phyloP scores from a whole-genome alignment of 2,888 invertebrate species.

The Apantesis nais region DNA sequence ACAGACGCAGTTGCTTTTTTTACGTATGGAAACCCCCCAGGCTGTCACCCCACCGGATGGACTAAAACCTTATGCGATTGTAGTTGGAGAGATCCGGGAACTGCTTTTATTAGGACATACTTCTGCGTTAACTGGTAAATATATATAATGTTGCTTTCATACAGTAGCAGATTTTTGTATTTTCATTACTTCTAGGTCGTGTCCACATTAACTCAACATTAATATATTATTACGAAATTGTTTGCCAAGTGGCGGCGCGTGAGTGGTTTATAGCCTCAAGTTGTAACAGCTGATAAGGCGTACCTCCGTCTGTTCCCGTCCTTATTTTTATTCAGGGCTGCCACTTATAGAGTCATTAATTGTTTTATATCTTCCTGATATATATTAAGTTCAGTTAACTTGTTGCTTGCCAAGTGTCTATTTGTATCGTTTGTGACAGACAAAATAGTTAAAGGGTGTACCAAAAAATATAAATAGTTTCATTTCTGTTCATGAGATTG shows the following conservation, averaged over 20 bases:
- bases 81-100: too few relatives aligned
- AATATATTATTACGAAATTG: conserved; percentile 64
- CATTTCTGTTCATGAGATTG: too few relatives aligned
- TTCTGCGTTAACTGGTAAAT: not conserved
- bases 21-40: too few relatives aligned
- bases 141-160: not conserved
- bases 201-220: conserved; percentile 47
- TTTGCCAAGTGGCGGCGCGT: conserved; percentile 60
- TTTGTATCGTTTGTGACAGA: not conserved
- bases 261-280: conserved; percentile 68
- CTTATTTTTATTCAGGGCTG: conserved; percentile 45
- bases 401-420: too few relatives aligned
- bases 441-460: too few relatives aligned
- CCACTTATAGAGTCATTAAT: conserved; percentile 14
- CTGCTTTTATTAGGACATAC: accelerated
- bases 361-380: not conserved
- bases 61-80: too few relatives aligned
- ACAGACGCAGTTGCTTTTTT: too few relatives aligned
- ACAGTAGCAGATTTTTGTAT: not conserved
- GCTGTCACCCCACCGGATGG: too few relatives aligned
- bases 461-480: too few relatives aligned
- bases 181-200: conserved; percentile 19
- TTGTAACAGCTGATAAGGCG: conserved; percentile 50
- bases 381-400: not conserved
- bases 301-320: conserved; percentile 39